A percentile compares a stretch with the other conserved stretches of the same genome.
Conservation (phyloP, 2,113 vertebrate genomes). For the Apus apus region DNA sequence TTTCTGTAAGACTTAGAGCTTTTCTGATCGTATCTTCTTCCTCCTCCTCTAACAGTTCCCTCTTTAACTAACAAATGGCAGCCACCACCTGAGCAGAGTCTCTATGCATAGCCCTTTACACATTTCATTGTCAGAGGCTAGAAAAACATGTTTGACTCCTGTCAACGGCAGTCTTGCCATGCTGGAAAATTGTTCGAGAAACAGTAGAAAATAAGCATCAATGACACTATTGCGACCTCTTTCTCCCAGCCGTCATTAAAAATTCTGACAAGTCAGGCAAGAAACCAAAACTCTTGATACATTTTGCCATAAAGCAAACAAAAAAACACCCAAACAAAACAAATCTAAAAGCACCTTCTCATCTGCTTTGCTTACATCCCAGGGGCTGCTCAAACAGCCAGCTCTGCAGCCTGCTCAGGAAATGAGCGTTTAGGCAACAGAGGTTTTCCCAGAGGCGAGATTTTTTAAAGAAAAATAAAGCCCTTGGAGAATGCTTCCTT, state of each 20-base stretch:
- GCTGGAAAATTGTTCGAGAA: background rate
- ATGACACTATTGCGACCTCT: background rate
- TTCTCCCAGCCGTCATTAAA: background rate
- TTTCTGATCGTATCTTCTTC: background rate
- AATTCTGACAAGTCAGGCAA: constrained; percentile 8
- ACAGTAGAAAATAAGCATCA: background rate
- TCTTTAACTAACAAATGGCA: background rate
- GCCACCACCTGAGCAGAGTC: background rate
- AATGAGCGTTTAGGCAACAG: constrained; percentile 25
- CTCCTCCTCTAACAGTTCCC: background rate
- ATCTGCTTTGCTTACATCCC: background rate
- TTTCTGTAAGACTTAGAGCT: background rate
- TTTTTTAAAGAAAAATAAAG: constrained; percentile 40
- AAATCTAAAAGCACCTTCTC: constrained; percentile 44
- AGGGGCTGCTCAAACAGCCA: constrained; percentile 7
- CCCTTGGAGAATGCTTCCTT: background rate
- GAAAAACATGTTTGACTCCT: background rate
- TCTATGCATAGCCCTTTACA: background rate
- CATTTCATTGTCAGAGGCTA: background rate
- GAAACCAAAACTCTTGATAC: background rate
- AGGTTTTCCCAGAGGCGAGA: constrained; percentile 40
- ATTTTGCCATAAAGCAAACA: constrained; percentile 28
- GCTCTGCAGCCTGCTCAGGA: constrained; percentile 18
- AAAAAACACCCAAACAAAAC: background rate
- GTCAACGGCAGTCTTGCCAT: background rate